Evolutionary conservation across 2,113 vertebrate genomes (phyloP), one percentile per base, ranked within the genome.

Genomic region (Loxodonta africana): DNA sequence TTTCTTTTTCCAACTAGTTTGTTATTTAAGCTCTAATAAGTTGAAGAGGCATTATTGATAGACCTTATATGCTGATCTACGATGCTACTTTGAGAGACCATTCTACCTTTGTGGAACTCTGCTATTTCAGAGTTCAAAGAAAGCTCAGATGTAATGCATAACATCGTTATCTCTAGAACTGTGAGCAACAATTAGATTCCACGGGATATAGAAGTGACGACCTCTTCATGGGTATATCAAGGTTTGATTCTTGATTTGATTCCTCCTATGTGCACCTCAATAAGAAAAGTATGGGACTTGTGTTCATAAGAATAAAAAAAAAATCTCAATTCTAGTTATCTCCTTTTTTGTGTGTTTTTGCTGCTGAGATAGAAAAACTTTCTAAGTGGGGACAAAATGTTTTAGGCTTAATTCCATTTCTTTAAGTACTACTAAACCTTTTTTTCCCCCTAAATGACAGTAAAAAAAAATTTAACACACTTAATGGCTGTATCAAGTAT

Each of bases 21-120:
- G 82, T 90, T 71, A 96, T 51, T 90, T 92, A 92, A 91, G 33
- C 48, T 44, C 67, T 62, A 84, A 10, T 82, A 23, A 78, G 41
- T 90, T 83, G 30, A 95, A 74, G 9, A 80, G n/a, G 41, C 44
- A 92, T 87, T 91, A 77, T 84, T 5, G 73, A 33, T 77, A 85
- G 26, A 46, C 73, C 51, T 65, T 93, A 95, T 69, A 76, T 94
- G 53, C 60, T 87, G 6, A 67, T 78, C 73, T 81, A 37, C 46
- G 33, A 33, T 74, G 20, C 41, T 69, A 78, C 81, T 93, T 82
- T 91, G 41, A 53, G 28, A 83, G 73, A 69, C 10, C 33, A 87
- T 63, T 88, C 41, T 6, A 80, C 14, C 26, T 73, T 83, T n/a
- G 57, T 33, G 74, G 51, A 94, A 80, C 44, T 77, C 41, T 77